Percentiles rank a stretch among this genome's conserved stretches.
phyloP scores from a whole-genome alignment of 2,113 vertebrate genomes.

The Xiphophorus couchianus region DNA sequence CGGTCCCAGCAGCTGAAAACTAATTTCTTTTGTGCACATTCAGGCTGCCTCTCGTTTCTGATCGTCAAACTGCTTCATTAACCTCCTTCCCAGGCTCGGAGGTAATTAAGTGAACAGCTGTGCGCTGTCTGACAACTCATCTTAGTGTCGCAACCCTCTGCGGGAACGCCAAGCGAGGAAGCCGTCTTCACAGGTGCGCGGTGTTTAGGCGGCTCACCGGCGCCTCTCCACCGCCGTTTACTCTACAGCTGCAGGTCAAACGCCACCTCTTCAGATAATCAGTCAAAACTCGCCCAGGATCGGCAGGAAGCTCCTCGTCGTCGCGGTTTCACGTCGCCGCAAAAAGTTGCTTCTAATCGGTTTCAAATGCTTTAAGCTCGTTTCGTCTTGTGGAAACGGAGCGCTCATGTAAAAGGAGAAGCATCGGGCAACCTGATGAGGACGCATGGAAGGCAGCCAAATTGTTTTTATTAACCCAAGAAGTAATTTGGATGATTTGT shows the following conservation, averaged over 20 bases:
- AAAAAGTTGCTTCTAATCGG: constrained; percentile 63
- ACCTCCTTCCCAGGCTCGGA: constrained; percentile 71
- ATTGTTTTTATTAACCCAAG: constrained; percentile 62
- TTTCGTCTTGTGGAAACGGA: constrained; percentile 45
- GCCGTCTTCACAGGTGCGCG: constrained; percentile 66
- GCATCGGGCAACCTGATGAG: constrained; percentile 39
- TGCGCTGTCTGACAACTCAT: constrained; percentile 71
- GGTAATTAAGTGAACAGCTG: constrained; percentile 81
- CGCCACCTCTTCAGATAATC: constrained; percentile 66
- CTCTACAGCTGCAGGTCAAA: constrained; percentile 74
- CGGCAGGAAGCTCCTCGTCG: constrained; percentile 28
- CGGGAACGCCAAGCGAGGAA: constrained; percentile 43
- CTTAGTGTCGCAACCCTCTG: constrained; percentile 39
- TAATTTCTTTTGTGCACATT: constrained; percentile 77
- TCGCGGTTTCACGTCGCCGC: constrained; percentile 41
- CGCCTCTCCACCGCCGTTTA: constrained; percentile 58
- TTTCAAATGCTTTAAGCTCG: constrained; percentile 43
- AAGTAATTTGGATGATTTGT: constrained; percentile 73
- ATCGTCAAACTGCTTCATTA: constrained; percentile 77
- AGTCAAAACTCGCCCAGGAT: constrained; percentile 64
- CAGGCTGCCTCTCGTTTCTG: constrained; percentile 63
- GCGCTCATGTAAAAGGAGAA: constrained; percentile 39
- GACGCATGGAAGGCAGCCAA: constrained; percentile 59
- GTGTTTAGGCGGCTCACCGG: constrained; percentile 53
- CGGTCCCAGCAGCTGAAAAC: constrained; percentile 56